These are phyloP conservation scores for Eciton burchellii DNA, from an alignment of 1,140 invertebrate genomes.

Conservation along the genomic window DNA sequence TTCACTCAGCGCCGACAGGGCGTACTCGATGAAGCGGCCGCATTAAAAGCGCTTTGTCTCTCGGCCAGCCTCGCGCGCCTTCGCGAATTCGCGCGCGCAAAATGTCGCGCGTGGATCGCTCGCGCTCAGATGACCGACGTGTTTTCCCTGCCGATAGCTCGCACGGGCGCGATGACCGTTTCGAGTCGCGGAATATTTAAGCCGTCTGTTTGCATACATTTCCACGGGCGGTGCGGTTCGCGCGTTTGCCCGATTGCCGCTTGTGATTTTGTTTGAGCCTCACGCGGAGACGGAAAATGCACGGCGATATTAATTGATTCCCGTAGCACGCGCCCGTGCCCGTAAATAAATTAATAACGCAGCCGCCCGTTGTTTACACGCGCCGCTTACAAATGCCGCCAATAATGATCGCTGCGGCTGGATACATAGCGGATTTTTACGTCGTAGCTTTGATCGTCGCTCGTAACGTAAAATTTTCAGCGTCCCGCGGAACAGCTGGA, in stretches of 20 bases:
- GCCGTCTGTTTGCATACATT: slow-evolving; percentile 65
- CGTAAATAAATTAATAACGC: slow-evolving; percentile 73
- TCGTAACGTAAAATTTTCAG: slow-evolving; percentile 30
- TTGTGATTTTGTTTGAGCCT: slow-evolving; percentile 69
- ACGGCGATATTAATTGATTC: slow-evolving; percentile 70
- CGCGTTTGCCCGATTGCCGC: slow-evolving; percentile 57
- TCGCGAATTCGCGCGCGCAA: slow-evolving; percentile 6
- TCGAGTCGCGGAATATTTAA: slow-evolving; percentile 58
- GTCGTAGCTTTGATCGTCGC: slow-evolving; percentile 28
- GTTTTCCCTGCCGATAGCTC: slow-evolving; percentile 39
- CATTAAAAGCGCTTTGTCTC: slow-evolving; percentile 6
- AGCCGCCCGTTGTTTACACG: slow-evolving; percentile 58
- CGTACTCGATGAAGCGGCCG: too few relatives aligned
- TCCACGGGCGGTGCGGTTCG: slow-evolving; percentile 6
- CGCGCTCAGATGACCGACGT: neutral
- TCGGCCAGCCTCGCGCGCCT: slow-evolving; percentile 19
- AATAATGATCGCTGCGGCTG: slow-evolving; percentile 64
- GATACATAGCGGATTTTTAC: slow-evolving; percentile 45
- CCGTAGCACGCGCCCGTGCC: slow-evolving; percentile 23
- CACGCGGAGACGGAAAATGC: slow-evolving; percentile 61
- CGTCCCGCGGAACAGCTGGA: neutral
- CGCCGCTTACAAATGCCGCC: slow-evolving; percentile 68
- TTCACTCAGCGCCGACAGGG: too few relatives aligned
- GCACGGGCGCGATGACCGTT: slow-evolving; percentile 44
- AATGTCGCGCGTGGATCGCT: neutral